phyloP scores from a whole-genome alignment of 1,140 invertebrate species.

The Drosophila kikkawai region DNA sequence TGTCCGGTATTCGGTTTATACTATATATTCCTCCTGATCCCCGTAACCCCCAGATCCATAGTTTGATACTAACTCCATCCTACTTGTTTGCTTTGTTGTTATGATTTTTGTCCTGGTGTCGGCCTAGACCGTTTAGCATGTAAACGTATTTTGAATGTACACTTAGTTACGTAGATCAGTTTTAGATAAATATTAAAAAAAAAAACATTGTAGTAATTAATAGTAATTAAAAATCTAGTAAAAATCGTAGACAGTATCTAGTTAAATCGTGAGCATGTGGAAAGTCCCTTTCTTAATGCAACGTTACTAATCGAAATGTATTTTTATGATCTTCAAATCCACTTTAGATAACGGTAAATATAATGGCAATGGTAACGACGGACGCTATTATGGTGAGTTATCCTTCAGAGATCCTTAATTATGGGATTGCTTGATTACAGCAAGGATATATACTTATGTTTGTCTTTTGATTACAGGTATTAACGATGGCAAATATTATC shows the following conservation, averaged over 20 bases:
- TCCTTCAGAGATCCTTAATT: no score
- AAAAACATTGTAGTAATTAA: constrained; percentile 20
- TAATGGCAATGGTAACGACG: constrained; percentile 39
- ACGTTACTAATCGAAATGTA: constrained; percentile 58
- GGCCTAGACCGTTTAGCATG: constrained; percentile 27
- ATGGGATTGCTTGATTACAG: background rate
- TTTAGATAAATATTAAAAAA: background rate
- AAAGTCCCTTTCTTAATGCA: background rate
- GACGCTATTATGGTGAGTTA: constrained; percentile 74
- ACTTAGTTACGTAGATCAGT: constrained; percentile 28
- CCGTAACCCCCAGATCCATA: constrained; percentile 25
- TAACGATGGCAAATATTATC: constrained; percentile 85
- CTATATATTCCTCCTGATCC: constrained; percentile 24
- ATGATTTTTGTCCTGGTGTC: constrained; percentile 46
- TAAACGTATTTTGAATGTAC: constrained; percentile 15
- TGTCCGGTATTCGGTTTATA: constrained; percentile 19
- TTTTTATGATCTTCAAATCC: constrained; percentile 48
- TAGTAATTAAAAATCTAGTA: background rate
- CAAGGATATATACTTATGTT: constrained; percentile 1
- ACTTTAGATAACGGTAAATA: constrained; percentile 76
- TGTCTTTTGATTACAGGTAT: constrained; percentile 38
- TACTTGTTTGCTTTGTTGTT: constrained; percentile 54
- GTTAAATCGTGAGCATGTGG: constrained; percentile 31
- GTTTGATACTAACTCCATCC: constrained; percentile 35
- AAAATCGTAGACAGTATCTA: constrained; percentile 58